These are phyloP conservation scores for Ceratina japonica DNA, from an alignment of 1,140 invertebrate species.

Conservation along the genomic window DNA sequence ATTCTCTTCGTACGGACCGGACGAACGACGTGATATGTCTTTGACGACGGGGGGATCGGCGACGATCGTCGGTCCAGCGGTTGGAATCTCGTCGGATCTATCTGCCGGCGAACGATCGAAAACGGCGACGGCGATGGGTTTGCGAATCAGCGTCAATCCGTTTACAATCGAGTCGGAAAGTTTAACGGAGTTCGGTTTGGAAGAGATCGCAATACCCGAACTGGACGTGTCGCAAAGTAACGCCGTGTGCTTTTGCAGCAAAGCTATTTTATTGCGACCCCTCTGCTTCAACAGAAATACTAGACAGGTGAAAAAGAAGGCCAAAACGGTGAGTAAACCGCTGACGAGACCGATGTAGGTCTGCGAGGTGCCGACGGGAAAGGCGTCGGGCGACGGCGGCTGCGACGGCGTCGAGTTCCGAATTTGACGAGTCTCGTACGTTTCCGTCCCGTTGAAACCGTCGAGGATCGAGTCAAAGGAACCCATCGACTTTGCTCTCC, in stretches of 20 bases:
- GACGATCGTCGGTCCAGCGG: background rate
- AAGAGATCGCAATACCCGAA: constrained; percentile 80
- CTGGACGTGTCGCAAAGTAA: constrained; percentile 76
- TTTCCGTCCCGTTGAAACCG: constrained; percentile 67
- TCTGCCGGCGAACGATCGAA: background rate
- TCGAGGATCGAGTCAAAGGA: constrained; percentile 46
- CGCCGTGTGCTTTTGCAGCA: constrained; percentile 86
- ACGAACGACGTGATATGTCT: constrained; percentile 27
- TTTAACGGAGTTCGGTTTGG: constrained; percentile 84
- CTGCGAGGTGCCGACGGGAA: constrained; percentile 83
- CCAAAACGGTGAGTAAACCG: constrained; percentile 87
- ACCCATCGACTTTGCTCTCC: background rate
- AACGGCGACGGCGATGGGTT: constrained; percentile 1
- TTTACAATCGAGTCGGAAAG: constrained; percentile 82
- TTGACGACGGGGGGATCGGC: constrained; percentile 58
- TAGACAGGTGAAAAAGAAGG: constrained; percentile 84
- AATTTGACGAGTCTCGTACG: constrained; percentile 58
- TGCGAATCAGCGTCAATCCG: constrained; percentile 71
- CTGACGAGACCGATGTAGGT: constrained; percentile 90
- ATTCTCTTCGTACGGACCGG: constrained; percentile 69
- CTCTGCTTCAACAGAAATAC: constrained; percentile 86
- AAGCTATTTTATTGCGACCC: constrained; percentile 84
- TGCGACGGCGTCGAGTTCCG: too few relatives aligned
- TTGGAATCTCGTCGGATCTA: constrained; percentile 25
- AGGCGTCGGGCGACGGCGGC: constrained; percentile 77